Base-by-base conservation (phyloP, 37 sponge, comb jelly and placozoan genomes). In the Ianthella basta region DNA sequence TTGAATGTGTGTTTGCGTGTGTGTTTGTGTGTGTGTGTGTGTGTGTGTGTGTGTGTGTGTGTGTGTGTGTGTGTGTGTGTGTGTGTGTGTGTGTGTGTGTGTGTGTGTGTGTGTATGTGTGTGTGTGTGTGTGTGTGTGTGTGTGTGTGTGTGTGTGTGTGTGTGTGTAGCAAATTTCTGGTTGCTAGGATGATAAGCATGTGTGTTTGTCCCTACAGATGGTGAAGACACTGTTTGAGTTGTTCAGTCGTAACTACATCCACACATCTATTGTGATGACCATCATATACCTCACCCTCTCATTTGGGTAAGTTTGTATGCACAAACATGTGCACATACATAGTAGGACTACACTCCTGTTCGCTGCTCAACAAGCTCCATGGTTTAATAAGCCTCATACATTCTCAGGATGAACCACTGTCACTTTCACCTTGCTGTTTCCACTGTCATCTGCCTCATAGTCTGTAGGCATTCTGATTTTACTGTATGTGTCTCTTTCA, bases 231-330 rank as follows among this genome's bases (percentile, higher is more conserved):
- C 29, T 69, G 29, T 69, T 40, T 32, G 68, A 74, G n/a, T 53
- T 93, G 61, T 93, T 93, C 61, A 53, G 30, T 18, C 30, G 16
- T 0, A 21, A 64, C 0, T 90, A 85, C 82, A 19, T 93, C 24
- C 55, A 91, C 38, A 44, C 83, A 18, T 84, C 87, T 0, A 12
- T 84, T 1, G 80, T 87, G 15, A 85, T 93, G 88, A 18, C 84
- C 1, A 32, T 79, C 50, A 59, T 89, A 15, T 83, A 70, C 74
- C 86, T 93, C 80, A 90, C 90, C 23, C 75, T 93, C 57, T 93
- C 94, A 55, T 93, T 90, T 65, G 94, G 94, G 94, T 93, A 19
- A 88, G 87, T 60, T 41, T 56, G 18, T 19, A 19, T 56, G 15
- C 18, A 56, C 59, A 56, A 4, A 61, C 14, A 10, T 6, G 4